Conservation (phyloP, 2,797 vertebrate species). For the Hypotaenidia okinawae region DNA sequence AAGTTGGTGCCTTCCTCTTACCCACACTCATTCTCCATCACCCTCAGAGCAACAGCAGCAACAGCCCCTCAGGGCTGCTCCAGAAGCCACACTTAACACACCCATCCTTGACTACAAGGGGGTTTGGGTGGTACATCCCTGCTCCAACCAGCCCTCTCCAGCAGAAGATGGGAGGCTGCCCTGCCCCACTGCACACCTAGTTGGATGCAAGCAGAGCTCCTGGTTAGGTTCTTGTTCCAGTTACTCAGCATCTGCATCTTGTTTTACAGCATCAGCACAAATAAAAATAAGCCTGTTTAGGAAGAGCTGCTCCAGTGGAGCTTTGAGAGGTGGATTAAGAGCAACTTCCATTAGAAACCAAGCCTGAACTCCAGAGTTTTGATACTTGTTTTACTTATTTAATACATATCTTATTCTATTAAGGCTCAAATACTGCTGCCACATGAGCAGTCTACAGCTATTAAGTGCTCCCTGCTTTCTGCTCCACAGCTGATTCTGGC, state of each 20-base stretch:
- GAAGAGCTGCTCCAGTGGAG: background rate
- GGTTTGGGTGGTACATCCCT: accelerated
- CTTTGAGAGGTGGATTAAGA: background rate
- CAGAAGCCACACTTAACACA: background rate
- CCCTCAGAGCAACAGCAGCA: background rate
- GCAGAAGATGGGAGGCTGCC: background rate
- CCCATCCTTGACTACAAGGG: background rate
- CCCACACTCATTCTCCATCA: accelerated
- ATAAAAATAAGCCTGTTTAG: background rate
- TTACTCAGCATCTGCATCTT: background rate
- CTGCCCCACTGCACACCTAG: background rate
- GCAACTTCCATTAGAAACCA: background rate
- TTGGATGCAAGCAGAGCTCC: background rate
- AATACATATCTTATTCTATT: background rate
- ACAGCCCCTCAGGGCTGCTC: background rate
- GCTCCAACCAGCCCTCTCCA: background rate
- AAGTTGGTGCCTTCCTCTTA: background rate
- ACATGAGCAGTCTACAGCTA: background rate
- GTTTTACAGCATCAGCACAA: background rate
- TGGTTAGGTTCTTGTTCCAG: background rate
- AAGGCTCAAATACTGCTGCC: background rate
- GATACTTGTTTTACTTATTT: background rate
- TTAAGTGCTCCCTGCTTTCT: background rate
- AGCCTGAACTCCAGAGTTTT: background rate
- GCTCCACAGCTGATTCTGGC: background rate